Conservation (phyloP, 2,797 vertebrate genomes). For the Trachurus trachurus region DNA sequence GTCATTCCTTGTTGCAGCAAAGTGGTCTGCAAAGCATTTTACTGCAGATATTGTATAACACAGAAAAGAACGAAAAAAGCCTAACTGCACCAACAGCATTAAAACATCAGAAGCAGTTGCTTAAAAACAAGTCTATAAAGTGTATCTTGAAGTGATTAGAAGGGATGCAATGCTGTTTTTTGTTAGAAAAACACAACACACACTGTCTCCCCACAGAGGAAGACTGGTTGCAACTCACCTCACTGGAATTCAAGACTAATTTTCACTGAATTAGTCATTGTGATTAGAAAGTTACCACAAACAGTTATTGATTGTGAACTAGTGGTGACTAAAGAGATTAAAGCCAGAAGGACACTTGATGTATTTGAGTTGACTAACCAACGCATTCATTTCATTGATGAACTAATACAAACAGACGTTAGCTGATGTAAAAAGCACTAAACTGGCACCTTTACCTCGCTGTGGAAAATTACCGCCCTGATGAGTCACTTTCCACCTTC, state of each 20-base stretch:
- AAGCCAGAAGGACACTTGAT: neutral
- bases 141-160: constrained; percentile 24
- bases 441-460: neutral
- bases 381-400: neutral
- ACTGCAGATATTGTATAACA: constrained; percentile 7
- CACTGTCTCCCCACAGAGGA: neutral
- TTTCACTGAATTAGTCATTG: neutral
- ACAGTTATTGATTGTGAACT: neutral
- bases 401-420: neutral
- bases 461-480: neutral
- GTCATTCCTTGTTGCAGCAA: neutral
- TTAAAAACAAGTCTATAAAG: constrained; percentile 43
- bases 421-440: neutral
- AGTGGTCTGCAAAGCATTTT: constrained; percentile 2
- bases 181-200: neutral
- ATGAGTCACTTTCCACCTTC: neutral
- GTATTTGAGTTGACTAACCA: neutral
- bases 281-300: neutral
- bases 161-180: neutral
- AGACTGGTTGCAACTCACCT: constrained; percentile 6
- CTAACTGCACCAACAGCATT: constrained; percentile 2
- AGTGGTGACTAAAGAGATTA: neutral
- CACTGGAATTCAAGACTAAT: constrained; percentile 24
- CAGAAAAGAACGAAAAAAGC: neutral
- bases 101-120: constrained; percentile 4